Evolutionary conservation across 2,113 vertebrate genomes (phyloP), one percentile per base, ranked within the genome.

Genomic region (Zosterops lateralis): DNA sequence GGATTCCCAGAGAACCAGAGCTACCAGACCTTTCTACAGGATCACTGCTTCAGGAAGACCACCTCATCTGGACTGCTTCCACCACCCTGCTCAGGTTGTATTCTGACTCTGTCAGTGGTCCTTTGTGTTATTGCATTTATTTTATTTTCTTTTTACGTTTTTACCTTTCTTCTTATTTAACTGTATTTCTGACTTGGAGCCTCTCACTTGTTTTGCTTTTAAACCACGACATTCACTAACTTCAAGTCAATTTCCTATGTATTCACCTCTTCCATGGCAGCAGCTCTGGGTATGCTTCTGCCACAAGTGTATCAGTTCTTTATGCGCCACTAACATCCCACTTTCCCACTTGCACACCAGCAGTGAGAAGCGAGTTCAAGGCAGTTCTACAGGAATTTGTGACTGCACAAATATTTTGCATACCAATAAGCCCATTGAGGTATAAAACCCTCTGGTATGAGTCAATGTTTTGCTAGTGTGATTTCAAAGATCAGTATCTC

Each of bases 191-290:
- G 36, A 38, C 36, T 38, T 38, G 36, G 36, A 38, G 36, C 36
- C 36, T 38, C 9, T 38, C 36, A 38, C 36, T 38, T 10, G 36
- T 38, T 38, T 36, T 36, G 36, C 36, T 38, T 38, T 38, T 38
- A 38, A 38, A 38, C 36, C 36, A 38, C 10, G 36, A 38, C 36
- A 38, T 38, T 38, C 36, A 31, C 93, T 94, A 57, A n/a, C 53
- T 90, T 82, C 79, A 94, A 95, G 53, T 76, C 64, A 96, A 86
- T 95, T 94, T 97, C 85, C 77, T 70, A 29, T 61, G 17, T 17
- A 83, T 77, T 76, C 53, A 38, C 45, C 78, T 96, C 62, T 73
- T 79, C 71, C 89, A 70, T 34, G 81, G 73, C 73, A 87, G 51
- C 32, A 90, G 31, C 29, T 62, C 28, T 79, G 32, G 10, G 15